Percentiles rank a stretch among this genome's conserved stretches.
These are phyloP conservation scores for Phyllotreta striolata DNA, from an alignment of 2,888 invertebrate species.

Conservation along the genomic window DNA sequence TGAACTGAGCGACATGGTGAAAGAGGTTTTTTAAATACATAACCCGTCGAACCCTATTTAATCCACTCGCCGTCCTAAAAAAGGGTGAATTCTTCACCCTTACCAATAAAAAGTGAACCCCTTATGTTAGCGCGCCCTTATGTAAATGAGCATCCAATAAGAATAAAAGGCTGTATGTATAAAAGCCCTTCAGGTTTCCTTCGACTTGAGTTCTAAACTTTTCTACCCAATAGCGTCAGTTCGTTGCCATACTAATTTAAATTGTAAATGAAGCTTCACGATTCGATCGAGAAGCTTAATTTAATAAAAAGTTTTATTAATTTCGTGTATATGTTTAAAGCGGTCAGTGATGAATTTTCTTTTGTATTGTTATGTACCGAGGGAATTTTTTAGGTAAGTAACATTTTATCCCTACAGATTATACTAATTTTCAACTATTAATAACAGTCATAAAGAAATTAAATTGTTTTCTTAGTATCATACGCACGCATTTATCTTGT, in stretches of 20 bases:
- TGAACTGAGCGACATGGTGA: not conserved
- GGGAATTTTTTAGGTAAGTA: no score
- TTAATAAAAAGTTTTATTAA: no score
- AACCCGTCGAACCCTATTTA: constrained; percentile 34
- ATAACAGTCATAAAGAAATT: no score
- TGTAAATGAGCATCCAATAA: constrained; percentile 51
- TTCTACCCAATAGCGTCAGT: constrained; percentile 50
- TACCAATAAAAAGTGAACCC: constrained; percentile 43
- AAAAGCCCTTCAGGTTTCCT: constrained; percentile 43
- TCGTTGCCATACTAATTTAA: constrained; percentile 52
- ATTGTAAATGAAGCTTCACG: constrained; percentile 50
- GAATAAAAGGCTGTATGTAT: constrained; percentile 46
- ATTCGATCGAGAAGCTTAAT: constrained; percentile 6
- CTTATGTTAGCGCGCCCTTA: constrained; percentile 40
- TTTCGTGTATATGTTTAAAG: no score
- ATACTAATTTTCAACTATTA: no score
- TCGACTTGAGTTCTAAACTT: constrained; percentile 46
- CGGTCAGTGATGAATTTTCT: not conserved
- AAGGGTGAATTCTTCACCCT: constrained; percentile 31
- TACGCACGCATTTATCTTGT: no score
- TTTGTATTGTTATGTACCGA: not conserved
- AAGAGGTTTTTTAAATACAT: constrained; percentile 6
- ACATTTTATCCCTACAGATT: no score
- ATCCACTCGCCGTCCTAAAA: constrained; percentile 34
- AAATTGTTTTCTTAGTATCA: no score